These are phyloP conservation scores for Oenanthe melanoleuca DNA, from an alignment of 2,113 vertebrate genomes.

Conservation along the genomic window DNA sequence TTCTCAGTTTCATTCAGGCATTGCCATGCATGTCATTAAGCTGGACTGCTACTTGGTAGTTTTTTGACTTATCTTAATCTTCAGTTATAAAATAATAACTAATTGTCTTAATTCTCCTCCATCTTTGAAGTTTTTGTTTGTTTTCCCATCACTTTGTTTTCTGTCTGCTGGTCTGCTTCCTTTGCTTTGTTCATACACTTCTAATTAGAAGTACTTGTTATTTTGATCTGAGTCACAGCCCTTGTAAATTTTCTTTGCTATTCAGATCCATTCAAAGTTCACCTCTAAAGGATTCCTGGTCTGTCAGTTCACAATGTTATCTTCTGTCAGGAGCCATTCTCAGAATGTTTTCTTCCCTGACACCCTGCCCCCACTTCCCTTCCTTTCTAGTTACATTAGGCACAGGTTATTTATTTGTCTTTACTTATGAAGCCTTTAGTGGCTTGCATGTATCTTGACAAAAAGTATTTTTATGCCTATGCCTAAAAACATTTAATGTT, in stretches of 20 bases:
- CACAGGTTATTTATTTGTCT: background rate
- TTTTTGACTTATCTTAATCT: background rate
- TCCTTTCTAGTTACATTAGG: background rate
- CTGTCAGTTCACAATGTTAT: background rate
- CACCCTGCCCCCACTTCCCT: background rate
- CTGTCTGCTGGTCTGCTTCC: background rate
- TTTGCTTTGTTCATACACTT: slow-evolving; percentile 7
- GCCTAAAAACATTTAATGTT: background rate
- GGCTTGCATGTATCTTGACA: background rate
- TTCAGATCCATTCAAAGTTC: background rate
- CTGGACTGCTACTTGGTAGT: background rate
- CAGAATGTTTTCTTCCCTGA: background rate
- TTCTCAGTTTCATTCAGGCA: background rate
- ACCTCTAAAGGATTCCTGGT: background rate
- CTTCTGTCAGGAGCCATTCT: background rate
- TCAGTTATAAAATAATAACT: slow-evolving; percentile 2
- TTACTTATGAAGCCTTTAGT: background rate
- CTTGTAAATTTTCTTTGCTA: slow-evolving; percentile 20
- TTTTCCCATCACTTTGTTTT: background rate
- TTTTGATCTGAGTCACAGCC: background rate
- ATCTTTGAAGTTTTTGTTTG: background rate
- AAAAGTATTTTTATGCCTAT: background rate
- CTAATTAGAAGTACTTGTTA: slow-evolving; percentile 8
- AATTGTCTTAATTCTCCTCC: background rate
- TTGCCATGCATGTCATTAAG: background rate